These are phyloP conservation scores for Spodoptera littoralis DNA, from an alignment of 2,888 invertebrate species.

Conservation along the genomic window DNA sequence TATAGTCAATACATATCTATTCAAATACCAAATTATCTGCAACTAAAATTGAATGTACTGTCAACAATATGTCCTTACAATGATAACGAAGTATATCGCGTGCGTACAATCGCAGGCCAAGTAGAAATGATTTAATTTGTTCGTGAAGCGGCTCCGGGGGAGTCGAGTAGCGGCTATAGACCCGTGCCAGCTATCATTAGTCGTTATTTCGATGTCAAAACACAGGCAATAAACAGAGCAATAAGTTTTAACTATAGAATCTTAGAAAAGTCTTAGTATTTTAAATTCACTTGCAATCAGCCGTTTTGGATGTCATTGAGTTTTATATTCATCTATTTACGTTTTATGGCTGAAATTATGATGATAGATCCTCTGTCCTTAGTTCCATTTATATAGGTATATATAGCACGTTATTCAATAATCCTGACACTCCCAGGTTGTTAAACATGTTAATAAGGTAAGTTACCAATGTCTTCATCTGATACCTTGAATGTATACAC, in stretches of 20 bases:
- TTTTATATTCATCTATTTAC: too few species aligned
- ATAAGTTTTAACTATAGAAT: background rate
- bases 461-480: too few species aligned
- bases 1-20: too few species aligned
- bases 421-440: too few species aligned
- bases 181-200: constrained; percentile 55
- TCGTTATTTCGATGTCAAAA: constrained; percentile 49
- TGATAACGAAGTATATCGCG: constrained; percentile 73
- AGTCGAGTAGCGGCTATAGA: constrained; percentile 59
- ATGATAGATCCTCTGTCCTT: too few species aligned
- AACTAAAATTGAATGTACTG: too few species aligned
- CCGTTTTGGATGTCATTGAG: too few species aligned
- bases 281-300: background rate
- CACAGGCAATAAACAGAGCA: constrained; percentile 38
- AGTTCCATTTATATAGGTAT: too few species aligned
- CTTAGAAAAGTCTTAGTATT: background rate
- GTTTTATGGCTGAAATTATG: too few species aligned
- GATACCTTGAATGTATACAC: background rate
- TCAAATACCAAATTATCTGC: too few species aligned
- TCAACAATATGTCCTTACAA: constrained; percentile 54
- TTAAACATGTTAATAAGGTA: too few species aligned
- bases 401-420: too few species aligned
- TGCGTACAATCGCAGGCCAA: constrained; percentile 79
- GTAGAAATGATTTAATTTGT: constrained; percentile 86
- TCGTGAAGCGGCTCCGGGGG: constrained; percentile 75